Conservation (phyloP, 1,140 invertebrate genomes). For the Colletes latitarsis region DNA sequence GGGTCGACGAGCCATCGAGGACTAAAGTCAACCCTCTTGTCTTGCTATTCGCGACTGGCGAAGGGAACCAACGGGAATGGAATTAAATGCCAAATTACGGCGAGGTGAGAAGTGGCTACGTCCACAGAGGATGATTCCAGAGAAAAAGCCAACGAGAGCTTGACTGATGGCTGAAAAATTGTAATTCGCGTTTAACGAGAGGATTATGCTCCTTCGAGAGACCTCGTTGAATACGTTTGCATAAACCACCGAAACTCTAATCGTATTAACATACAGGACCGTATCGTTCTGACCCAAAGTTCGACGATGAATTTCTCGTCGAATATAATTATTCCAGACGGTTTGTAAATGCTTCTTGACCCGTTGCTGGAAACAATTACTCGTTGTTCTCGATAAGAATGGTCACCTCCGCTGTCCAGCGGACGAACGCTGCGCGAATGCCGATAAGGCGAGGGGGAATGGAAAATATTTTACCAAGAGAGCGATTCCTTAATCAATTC, state of each 20-base stretch:
- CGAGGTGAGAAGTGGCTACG: background rate
- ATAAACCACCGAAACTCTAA: background rate
- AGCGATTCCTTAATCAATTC: slow-evolving; percentile 6
- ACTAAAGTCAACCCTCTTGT: slow-evolving; percentile 25
- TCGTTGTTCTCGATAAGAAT: background rate
- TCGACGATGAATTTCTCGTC: background rate
- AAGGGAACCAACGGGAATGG: background rate
- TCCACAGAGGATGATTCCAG: background rate
- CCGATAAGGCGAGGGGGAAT: slow-evolving; percentile 19
- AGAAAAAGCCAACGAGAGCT: background rate
- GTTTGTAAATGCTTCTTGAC: too few relatives aligned
- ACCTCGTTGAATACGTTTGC: background rate
- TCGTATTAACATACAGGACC: background rate
- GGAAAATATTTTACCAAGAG: slow-evolving; percentile 20
- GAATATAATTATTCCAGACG: too few relatives aligned
- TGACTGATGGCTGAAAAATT: slow-evolving; percentile 1
- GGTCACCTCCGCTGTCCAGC: background rate
- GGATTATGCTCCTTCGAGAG: background rate
- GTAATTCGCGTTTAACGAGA: background rate
- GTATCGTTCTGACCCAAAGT: too few relatives aligned
- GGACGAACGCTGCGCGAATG: background rate
- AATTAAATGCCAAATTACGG: slow-evolving; percentile 11
- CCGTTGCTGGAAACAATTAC: slow-evolving; percentile 15
- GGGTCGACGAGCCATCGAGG: slow-evolving; percentile 36
- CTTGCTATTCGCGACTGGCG: slow-evolving; percentile 10